Conservation (phyloP, 2,113 vertebrate genomes). For the Sciurus niger region DNA sequence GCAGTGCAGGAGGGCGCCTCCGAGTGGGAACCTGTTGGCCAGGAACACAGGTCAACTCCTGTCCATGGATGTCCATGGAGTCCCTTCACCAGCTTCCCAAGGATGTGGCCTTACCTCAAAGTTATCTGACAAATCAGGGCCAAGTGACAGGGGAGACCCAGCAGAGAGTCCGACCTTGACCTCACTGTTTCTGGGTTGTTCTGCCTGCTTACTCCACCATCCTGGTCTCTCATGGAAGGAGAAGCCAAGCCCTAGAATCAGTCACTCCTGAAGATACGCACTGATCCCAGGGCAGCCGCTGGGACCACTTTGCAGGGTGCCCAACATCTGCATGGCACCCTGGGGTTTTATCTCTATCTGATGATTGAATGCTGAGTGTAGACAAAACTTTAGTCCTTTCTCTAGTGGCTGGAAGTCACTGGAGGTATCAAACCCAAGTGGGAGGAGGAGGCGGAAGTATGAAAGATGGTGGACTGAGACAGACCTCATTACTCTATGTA, state of each 20-base stretch:
- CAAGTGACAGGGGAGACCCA: not conserved
- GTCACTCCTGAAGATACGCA: not conserved
- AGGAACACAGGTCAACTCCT: slow-evolving; percentile 44
- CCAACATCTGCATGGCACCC: not conserved
- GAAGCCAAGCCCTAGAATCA: not conserved
- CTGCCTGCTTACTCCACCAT: not conserved
- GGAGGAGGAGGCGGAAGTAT: not conserved
- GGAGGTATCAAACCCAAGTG: not conserved
- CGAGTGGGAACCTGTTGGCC: slow-evolving; percentile 89
- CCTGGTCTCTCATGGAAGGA: not conserved
- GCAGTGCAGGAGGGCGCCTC: slow-evolving; percentile 94
- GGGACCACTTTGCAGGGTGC: not conserved
- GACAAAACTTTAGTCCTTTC: not conserved
- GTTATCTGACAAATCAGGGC: not conserved
- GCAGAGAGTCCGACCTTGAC: slow-evolving; percentile 9
- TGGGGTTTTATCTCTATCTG: not conserved
- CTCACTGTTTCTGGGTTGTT: not conserved
- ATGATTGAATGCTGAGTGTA: not conserved
- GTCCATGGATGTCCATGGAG: not conserved
- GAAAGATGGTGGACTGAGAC: too few species aligned
- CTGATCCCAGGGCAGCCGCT: not conserved
- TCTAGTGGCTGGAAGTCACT: not conserved
- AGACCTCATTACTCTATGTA: too few species aligned
- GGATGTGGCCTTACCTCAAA: not conserved
- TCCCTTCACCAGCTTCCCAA: not conserved